phyloP scores from a whole-genome alignment of 2,797 vertebrate genomes.

The Hemibagrus guttatus region DNA sequence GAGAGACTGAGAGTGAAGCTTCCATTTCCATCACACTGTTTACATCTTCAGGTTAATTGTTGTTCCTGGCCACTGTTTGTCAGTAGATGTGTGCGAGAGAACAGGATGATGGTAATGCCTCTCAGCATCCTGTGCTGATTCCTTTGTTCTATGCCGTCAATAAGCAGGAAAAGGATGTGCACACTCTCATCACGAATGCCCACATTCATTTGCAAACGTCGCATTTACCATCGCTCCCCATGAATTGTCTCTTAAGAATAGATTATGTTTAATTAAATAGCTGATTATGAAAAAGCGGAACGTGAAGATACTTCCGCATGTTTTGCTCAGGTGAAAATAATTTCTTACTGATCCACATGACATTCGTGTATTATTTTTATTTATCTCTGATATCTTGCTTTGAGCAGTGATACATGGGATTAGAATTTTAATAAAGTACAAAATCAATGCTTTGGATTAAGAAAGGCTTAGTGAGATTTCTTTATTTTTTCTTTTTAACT shows the following conservation, averaged over 20 bases:
- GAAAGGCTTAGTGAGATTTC: background rate
- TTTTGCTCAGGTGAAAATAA: background rate
- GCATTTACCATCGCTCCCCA: slow-evolving; percentile 30
- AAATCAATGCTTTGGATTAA: background rate
- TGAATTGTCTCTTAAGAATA: slow-evolving; percentile 39
- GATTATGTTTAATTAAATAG: slow-evolving; percentile 45
- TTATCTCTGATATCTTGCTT: slow-evolving; percentile 6
- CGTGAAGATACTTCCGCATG: slow-evolving; percentile 3
- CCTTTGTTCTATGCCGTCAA: slow-evolving; percentile 48
- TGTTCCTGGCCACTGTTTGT: slow-evolving; percentile 36
- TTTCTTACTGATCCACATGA: slow-evolving; percentile 34
- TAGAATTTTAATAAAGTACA: background rate
- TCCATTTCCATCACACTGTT: slow-evolving; percentile 48
- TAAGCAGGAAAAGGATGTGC: slow-evolving; percentile 41
- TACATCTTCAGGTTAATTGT: slow-evolving; percentile 45
- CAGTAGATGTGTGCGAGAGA: slow-evolving; percentile 30
- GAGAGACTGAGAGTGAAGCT: slow-evolving; percentile 13
- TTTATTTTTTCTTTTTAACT: no score
- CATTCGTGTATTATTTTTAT: slow-evolving; percentile 36
- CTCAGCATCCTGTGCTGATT: slow-evolving; percentile 49
- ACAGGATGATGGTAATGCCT: slow-evolving; percentile 43
- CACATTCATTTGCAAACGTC: slow-evolving; percentile 44
- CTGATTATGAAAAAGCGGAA: slow-evolving; percentile 32
- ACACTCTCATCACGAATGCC: slow-evolving; percentile 43
- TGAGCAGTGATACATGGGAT: background rate